Evolutionary conservation across 1,140 invertebrate genomes (phyloP).

Genomic region (Tigriopus japonicus): DNA sequence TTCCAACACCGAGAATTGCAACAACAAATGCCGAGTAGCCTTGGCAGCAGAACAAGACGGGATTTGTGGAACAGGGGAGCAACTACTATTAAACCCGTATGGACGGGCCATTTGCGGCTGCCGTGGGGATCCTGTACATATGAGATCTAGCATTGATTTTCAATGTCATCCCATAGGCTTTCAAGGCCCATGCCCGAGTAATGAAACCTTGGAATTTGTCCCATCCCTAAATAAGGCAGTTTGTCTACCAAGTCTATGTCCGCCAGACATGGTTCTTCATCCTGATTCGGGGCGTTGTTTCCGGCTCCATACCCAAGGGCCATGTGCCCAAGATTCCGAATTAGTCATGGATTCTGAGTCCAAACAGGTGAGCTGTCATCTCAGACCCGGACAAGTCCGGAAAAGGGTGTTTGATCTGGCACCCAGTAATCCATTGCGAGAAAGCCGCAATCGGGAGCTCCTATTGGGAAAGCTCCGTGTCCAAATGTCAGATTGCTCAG

Average conservation of each 20-base stretch:
- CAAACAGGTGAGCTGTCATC: background rate
- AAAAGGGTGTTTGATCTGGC: background rate
- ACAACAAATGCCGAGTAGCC: background rate
- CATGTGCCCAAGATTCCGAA: background rate
- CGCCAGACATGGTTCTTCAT: background rate
- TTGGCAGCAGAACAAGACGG: background rate
- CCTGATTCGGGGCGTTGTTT: background rate
- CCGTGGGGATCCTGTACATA: background rate
- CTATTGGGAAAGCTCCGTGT: no score
- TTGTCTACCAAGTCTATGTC: background rate
- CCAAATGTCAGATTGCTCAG: no score
- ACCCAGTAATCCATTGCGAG: background rate
- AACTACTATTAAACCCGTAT: background rate
- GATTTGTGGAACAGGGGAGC: background rate
- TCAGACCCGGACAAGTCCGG: background rate
- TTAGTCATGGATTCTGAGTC: no score
- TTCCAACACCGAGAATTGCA: background rate
- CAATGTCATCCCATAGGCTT: background rate
- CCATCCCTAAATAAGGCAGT: background rate
- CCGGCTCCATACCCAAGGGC: background rate
- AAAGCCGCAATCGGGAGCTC: no score
- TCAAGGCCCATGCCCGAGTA: background rate
- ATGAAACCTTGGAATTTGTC: background rate
- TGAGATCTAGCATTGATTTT: background rate
- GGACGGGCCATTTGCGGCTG: background rate